Evolutionary conservation across 2,888 invertebrate genomes (phyloP).

Genomic region (Nomada fucata): DNA sequence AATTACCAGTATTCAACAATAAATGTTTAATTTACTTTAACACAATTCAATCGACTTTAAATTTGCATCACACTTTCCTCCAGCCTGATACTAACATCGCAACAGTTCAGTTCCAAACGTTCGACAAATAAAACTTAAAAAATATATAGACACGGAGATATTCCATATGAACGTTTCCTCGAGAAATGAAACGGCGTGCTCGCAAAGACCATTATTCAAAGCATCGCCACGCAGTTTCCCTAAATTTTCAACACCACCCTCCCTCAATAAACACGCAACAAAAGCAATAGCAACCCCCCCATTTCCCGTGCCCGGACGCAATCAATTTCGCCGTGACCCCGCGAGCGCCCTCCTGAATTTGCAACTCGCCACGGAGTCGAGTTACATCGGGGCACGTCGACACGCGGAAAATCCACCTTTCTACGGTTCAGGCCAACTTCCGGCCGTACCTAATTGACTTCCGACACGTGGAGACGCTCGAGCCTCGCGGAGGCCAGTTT

Average conservation of each 20-base stretch:
- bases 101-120: no score
- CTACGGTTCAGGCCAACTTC: slow-evolving; percentile 54
- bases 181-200: no score
- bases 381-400: slow-evolving; percentile 37
- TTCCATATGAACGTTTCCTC: no score
- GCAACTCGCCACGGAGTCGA: slow-evolving; percentile 23
- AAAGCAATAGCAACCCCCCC: background rate
- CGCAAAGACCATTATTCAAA: no score
- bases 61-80: no score
- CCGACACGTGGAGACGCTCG: slow-evolving; percentile 59
- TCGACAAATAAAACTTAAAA: no score
- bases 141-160: no score
- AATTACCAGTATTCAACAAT: no score
- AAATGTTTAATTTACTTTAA: no score
- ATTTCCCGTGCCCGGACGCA: background rate
- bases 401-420: slow-evolving; percentile 34
- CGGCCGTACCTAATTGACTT: slow-evolving; percentile 71
- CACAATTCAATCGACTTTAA: no score
- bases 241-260: background rate
- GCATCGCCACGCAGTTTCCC: no score
- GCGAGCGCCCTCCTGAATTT: slow-evolving; percentile 47
- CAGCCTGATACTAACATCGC: no score
- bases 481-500: slow-evolving; percentile 26
- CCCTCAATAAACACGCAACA: background rate
- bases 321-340: slow-evolving; percentile 16